Percentiles rank a stretch among this genome's conserved stretches.
Evolutionary conservation across 2,113 vertebrate genomes (phyloP).

Genomic region (Sinocyclocheilus maitianheensis): DNA sequence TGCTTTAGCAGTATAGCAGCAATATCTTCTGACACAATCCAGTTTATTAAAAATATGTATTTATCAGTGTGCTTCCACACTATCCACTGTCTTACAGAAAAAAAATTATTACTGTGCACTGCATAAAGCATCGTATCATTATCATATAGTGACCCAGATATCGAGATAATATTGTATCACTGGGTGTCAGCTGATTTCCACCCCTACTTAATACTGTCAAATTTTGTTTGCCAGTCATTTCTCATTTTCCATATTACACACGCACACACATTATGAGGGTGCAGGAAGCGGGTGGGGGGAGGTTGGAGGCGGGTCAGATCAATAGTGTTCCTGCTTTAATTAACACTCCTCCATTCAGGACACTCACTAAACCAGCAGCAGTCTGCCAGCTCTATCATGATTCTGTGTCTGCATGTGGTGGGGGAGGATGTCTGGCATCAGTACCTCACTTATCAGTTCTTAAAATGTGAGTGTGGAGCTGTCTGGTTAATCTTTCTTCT

Average conservation of each 20-base stretch:
- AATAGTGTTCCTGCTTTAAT: conserved; percentile 51
- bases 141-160: conserved; percentile 10
- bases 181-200: not conserved
- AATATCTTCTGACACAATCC: not conserved
- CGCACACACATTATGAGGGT: not conserved
- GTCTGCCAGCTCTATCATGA: conserved; percentile 29
- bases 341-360: conserved; percentile 49
- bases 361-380: conserved; percentile 39
- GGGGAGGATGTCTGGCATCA: conserved; percentile 23
- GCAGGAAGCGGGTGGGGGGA: not conserved
- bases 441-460: conserved; percentile 6
- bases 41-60: not conserved
- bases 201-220: conserved; percentile 22
- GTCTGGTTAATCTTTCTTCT: not conserved
- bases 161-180: not conserved
- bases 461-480: not conserved
- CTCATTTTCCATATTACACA: conserved; percentile 1
- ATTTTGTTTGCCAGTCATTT: conserved; percentile 11
- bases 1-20: not conserved
- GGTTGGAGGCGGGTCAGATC: conserved; percentile 23
- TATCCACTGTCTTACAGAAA: not conserved
- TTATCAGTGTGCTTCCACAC: not conserved
- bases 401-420: conserved; percentile 19
- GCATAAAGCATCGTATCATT: not conserved
- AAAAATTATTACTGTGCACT: not conserved